phyloP scores from a whole-genome alignment of 2,888 invertebrate species.

The Chalcosyrphus nemorum region DNA sequence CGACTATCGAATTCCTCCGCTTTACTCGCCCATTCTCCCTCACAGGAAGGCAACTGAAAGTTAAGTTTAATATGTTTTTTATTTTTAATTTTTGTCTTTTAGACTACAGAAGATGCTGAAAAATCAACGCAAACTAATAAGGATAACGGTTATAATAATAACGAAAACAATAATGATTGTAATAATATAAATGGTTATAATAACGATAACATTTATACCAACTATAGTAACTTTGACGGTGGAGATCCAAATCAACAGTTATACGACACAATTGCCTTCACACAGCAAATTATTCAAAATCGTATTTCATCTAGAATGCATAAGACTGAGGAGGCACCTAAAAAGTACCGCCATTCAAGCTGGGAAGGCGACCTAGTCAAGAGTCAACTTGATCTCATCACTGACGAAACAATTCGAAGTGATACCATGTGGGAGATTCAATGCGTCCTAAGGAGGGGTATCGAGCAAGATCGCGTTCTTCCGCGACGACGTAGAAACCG shows the following conservation, averaged over 20 bases:
- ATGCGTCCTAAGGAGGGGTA: constrained; percentile 57
- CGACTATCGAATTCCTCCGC: constrained; percentile 66
- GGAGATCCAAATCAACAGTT: constrained; percentile 45
- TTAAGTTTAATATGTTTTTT: background rate
- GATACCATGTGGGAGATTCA: constrained; percentile 68
- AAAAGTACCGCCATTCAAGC: background rate
- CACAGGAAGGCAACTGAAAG: constrained; percentile 48
- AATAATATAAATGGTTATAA: no score
- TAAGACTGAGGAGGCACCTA: background rate
- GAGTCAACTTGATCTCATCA: constrained; percentile 59
- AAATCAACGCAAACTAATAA: constrained; percentile 10
- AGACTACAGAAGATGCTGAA: constrained; percentile 10
- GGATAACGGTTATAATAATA: background rate
- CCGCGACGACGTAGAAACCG: constrained; percentile 42
- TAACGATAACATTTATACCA: background rate
- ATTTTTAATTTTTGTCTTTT: constrained; percentile 28
- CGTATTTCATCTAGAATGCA: constrained; percentile 30
- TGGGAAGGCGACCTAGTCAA: constrained; percentile 63
- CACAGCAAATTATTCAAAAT: constrained; percentile 58
- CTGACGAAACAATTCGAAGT: constrained; percentile 63
- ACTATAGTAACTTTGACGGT: background rate
- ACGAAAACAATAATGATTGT: no score
- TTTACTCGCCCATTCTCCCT: constrained; percentile 67
- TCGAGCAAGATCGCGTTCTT: constrained; percentile 63
- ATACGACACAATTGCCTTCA: constrained; percentile 55